Base-by-base conservation (phyloP, 2,113 vertebrate species). In the Centropristis striata region DNA sequence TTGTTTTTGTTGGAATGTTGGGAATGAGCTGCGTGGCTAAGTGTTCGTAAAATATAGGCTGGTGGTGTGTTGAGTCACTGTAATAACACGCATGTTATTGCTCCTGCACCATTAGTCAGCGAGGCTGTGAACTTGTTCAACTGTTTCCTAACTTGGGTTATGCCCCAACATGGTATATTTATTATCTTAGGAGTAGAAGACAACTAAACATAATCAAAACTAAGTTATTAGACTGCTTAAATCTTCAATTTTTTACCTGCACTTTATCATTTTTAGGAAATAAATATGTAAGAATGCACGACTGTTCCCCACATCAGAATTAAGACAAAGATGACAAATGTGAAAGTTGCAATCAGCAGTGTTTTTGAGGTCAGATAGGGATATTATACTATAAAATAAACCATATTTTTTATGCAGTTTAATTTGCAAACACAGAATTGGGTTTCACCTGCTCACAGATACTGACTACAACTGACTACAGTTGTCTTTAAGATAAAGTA, bases 1-100 rank as follows among this genome's bases (percentile, higher is more conserved):
- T 65, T 83, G 50, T 75, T 75, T 88, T 76, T 42, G 69, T n/a
- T 65, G 23, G 59, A 76, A 71, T 36, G 53, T 27, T 32, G 37
- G 47, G 60, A 75, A 60, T 67, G 47, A 54, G 25, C 53, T 21
- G 12, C 27, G 25, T 23, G 41, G 53, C 25, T 18, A 63, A 28
- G 12, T n/a, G 16, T 44, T 78, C 16, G 15, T 69, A 36, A 72
- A 85, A 49, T 50, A 69, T 27, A 77, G n/a, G 23, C n/a, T 54
- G 44, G 57, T 0, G 0, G 15, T 8, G 18, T n/a, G 23, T 6
- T 2, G 25, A 69, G 51, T 72, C 59, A 42, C 63, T 49, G 49
- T 53, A 23, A 69, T 58, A 66, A 66, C 46, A 53, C 39, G 10
- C n/a, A 18, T 47, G 32, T 58, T 49, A 21, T 18, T 71, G 49